Conservation (phyloP, 2,113 vertebrate species). For the Scalopus aquaticus region DNA sequence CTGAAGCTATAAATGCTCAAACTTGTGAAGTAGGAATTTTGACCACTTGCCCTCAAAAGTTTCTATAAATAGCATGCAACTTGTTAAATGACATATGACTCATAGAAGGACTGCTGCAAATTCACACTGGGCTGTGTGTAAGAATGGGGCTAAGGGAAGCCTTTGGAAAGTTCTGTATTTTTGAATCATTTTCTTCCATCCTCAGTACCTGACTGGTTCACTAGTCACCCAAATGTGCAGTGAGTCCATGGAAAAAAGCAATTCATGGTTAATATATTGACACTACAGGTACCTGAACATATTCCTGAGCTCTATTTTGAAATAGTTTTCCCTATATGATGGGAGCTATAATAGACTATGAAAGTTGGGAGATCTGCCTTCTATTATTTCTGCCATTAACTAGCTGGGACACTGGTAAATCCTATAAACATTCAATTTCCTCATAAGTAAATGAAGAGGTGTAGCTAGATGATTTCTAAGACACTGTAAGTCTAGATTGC, state of each 20-base stretch:
- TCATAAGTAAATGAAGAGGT: background rate
- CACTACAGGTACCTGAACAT: background rate
- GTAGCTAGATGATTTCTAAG: background rate
- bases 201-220: background rate
- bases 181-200: background rate
- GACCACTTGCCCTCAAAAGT: background rate
- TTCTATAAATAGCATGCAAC: background rate
- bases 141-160: background rate
- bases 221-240: background rate
- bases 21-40: conserved; percentile 17
- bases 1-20: background rate
- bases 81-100: background rate
- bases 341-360: background rate
- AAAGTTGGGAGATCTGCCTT: background rate
- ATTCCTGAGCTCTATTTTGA: background rate
- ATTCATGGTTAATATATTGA: background rate
- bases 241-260: background rate
- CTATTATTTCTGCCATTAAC: background rate
- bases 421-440: background rate
- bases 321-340: background rate
- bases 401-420: background rate
- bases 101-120: background rate
- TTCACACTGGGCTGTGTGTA: background rate
- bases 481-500: background rate
- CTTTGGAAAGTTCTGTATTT: background rate